phyloP scores from a whole-genome alignment of 35 echinoderm and acorn worm species.

The Apostichopus californicus region DNA sequence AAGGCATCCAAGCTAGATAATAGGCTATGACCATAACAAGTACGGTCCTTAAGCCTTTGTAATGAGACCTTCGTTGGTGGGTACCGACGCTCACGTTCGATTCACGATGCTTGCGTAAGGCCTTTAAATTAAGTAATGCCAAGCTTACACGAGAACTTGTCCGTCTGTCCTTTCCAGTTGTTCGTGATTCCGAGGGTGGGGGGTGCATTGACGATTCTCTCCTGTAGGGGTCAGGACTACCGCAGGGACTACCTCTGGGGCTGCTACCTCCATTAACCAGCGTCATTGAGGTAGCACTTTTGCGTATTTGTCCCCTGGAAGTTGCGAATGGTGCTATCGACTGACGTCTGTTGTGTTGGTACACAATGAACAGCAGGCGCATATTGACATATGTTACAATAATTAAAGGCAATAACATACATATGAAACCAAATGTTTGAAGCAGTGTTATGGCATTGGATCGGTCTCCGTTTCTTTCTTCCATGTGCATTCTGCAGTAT shows the following conservation, averaged over 20 bases:
- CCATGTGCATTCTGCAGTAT: slow-evolving; percentile 41
- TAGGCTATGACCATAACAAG: slow-evolving; percentile 45
- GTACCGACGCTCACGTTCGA: slow-evolving; percentile 30
- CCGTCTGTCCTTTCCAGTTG: neutral
- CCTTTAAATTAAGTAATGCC: slow-evolving; percentile 15
- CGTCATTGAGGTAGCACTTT: slow-evolving; percentile 8
- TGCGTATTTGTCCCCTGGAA: neutral
- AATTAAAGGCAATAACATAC: slow-evolving; percentile 48
- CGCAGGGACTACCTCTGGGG: neutral
- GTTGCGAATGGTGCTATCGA: slow-evolving; percentile 24
- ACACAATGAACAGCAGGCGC: slow-evolving; percentile 40
- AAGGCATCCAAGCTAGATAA: slow-evolving; percentile 54
- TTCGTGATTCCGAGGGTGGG: neutral
- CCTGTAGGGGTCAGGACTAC: neutral
- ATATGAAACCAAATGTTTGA: slow-evolving; percentile 42
- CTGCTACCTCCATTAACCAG: slow-evolving; percentile 11
- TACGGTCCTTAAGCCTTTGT: slow-evolving; percentile 41
- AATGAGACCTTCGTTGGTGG: slow-evolving; percentile 39
- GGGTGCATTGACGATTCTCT: neutral
- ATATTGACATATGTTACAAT: slow-evolving; percentile 47
- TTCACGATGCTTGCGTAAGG: slow-evolving; percentile 32
- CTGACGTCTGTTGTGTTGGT: slow-evolving; percentile 37
- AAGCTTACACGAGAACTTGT: slow-evolving; percentile 20
- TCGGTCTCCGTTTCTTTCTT: neutral
- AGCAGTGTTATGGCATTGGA: slow-evolving; percentile 1